Percentiles rank a stretch among this genome's conserved stretches.
phyloP scores from a whole-genome alignment of 1,140 invertebrate genomes.

The Aleiodes sp. region DNA sequence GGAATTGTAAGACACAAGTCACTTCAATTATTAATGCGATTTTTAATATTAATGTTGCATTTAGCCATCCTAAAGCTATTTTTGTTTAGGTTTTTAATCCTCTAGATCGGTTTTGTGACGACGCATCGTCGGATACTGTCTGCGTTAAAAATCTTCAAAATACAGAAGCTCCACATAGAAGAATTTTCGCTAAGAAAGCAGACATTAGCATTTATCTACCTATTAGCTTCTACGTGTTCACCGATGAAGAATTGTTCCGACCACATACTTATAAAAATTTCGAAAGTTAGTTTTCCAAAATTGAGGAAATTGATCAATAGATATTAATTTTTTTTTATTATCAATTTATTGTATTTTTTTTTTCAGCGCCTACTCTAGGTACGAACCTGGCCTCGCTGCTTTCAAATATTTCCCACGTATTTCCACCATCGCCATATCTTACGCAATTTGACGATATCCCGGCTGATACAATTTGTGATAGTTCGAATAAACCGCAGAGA shows the following conservation, averaged over 20 bases:
- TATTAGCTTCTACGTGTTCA: background rate
- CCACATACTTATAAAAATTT: constrained; percentile 22
- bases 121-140: background rate
- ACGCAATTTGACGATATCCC: too few species aligned
- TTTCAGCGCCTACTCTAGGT: too few species aligned
- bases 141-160: constrained; percentile 19
- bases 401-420: too few species aligned
- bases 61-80: too few species aligned
- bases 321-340: background rate
- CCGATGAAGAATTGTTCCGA: background rate
- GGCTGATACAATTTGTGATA: too few species aligned
- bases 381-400: too few species aligned
- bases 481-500: too few species aligned
- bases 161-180: background rate
- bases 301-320: background rate
- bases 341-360: too few species aligned
- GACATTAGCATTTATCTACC: constrained; percentile 17
- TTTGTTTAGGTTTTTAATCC: constrained; percentile 22
- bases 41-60: background rate
- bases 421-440: too few species aligned
- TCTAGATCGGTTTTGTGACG: constrained; percentile 14
- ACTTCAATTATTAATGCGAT: too few species aligned
- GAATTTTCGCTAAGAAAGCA: background rate
- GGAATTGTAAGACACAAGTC: constrained; percentile 26
- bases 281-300: background rate